A percentile compares a stretch with the other conserved stretches of the same genome.
Conservation (phyloP, 1,140 invertebrate genomes). For the Sipha flava region DNA sequence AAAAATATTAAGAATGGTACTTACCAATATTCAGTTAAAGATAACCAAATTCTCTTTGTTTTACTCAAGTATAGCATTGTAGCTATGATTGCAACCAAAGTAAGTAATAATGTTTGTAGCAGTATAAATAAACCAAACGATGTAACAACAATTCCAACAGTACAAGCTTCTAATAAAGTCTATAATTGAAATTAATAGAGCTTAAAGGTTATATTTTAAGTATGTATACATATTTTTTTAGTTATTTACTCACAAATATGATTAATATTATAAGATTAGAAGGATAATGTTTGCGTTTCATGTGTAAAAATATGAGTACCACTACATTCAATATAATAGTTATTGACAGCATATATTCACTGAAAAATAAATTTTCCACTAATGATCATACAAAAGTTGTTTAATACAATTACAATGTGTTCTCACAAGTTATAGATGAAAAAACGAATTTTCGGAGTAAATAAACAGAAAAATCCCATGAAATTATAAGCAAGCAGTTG, state of each 20-base stretch:
- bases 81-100: background rate
- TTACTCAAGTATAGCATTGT: background rate
- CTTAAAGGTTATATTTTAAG: background rate
- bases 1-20: too few species aligned
- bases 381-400: background rate
- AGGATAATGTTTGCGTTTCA: slow-evolving; percentile 23
- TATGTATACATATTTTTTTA: background rate
- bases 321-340: slow-evolving; percentile 17
- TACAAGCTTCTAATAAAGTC: slow-evolving; percentile 20
- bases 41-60: background rate
- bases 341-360: slow-evolving; percentile 19
- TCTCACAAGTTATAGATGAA: slow-evolving; percentile 27
- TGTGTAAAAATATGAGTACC: slow-evolving; percentile 8
- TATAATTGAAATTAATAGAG: background rate
- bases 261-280: slow-evolving; percentile 11
- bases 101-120: slow-evolving; percentile 14
- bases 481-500: background rate
- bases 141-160: slow-evolving; percentile 15
- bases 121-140: slow-evolving; percentile 19
- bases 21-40: slow-evolving; percentile 21
- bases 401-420: background rate
- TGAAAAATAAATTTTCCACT: background rate
- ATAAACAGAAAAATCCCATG: slow-evolving; percentile 26
- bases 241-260: slow-evolving; percentile 16
- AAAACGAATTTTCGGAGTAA: slow-evolving; percentile 22